Base-by-base conservation (phyloP, 2,888 invertebrate species). In the Blastobasis lacticolella region DNA sequence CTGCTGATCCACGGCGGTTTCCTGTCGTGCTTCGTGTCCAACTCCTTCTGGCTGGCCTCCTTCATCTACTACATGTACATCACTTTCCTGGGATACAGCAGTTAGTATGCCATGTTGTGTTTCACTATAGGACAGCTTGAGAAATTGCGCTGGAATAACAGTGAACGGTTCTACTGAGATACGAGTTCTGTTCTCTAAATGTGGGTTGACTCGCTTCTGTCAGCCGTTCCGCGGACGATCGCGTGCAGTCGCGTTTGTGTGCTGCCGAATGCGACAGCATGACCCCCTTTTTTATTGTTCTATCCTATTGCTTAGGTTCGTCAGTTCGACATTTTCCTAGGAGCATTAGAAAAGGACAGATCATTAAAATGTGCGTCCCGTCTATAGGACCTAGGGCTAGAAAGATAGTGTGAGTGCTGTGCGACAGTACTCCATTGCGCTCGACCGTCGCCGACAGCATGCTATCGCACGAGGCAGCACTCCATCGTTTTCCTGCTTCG, bases 41-140 rank as follows among this genome's bases (percentile, higher is more conserved):
- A 99, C 81, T 92, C 96, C 0, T 92, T 98, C 67, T 99, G 98
- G 98, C 88, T 98, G 52, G 90, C 97, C 41, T 96, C 97, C 5
- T 88, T 95, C 56, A 90, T 94, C 54, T 99, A 99, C 84, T 99
- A 99, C 75, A 89, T 97, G 57, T 99, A 99, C 79, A 98, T 99
- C 67, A 97, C 98, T 41, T 99, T 99, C 83, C 90, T 99, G 54
- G 99, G 99, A 61, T 99, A 98, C 73, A 97, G 95, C 80, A 95
- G 95, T 95, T 73, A 92, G 94, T 91, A 50, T 42, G n/a, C 7
- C n/a, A 23, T 42, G 36, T 10, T 43, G 10, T 41, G 10, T 23
- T 36, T 43, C 38, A 49, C 42, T 43, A 5, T 46, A 10, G 49
- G 49, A 10, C 41, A 37, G 10, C n/a, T 49, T 43, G 50, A 42